Evolutionary conservation across 2,888 invertebrate species (phyloP).

Genomic region (Lepidonotus clava): DNA sequence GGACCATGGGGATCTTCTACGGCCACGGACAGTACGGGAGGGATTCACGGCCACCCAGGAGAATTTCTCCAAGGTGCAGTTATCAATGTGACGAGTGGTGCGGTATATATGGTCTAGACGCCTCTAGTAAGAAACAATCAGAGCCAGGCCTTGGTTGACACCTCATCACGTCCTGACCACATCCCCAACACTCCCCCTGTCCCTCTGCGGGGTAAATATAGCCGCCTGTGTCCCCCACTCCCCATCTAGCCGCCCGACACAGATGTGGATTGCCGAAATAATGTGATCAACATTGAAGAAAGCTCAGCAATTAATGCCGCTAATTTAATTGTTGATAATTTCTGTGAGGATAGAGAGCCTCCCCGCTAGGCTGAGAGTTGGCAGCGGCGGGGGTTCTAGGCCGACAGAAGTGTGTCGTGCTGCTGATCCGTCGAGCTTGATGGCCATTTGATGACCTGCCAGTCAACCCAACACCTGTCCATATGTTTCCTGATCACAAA

Average conservation of each 20-base stretch:
- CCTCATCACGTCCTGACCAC: conserved; percentile 24
- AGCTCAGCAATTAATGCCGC: conserved; percentile 52
- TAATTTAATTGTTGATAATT: conserved; percentile 50
- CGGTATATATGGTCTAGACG: neutral
- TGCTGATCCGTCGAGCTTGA: neutral
- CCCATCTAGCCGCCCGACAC: neutral
- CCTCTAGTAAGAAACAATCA: neutral
- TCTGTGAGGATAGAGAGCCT: conserved; percentile 24
- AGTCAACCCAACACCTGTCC: conserved; percentile 49
- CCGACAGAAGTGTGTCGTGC: conserved; percentile 24
- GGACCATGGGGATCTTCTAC: too few relatives aligned
- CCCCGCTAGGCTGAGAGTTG: conserved; percentile 26
- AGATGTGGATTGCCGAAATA: conserved; percentile 51
- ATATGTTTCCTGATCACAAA: neutral
- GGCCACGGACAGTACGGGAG: neutral
- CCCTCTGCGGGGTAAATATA: neutral
- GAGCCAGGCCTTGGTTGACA: neutral
- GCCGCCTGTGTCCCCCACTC: neutral
- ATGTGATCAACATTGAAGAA: conserved; percentile 51
- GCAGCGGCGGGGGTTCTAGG: neutral
- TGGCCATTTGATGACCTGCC: conserved; percentile 45
- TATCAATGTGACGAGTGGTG: too few relatives aligned
- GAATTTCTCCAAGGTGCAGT: too few relatives aligned
- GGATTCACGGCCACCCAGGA: neutral
- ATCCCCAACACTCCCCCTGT: neutral